Evolutionary conservation across 2,888 invertebrate species (phyloP).

Genomic region (Scelioninae gen. 1): DNA sequence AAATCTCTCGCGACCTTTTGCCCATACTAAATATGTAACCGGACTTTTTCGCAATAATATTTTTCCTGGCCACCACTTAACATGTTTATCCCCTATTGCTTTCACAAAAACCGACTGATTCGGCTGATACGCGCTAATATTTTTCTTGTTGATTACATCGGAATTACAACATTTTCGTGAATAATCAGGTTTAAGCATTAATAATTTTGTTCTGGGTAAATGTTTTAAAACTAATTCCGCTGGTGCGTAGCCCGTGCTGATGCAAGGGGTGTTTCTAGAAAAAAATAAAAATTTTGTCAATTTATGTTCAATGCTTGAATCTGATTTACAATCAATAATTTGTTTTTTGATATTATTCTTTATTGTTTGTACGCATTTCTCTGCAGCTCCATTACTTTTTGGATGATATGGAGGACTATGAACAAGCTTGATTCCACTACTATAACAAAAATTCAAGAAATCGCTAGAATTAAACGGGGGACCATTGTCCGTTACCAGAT

Average conservation of each 20-base stretch:
- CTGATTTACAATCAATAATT: constrained; percentile 43
- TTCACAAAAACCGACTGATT: constrained; percentile 21
- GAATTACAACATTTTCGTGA: background rate
- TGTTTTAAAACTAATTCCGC: constrained; percentile 56
- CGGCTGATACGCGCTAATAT: background rate
- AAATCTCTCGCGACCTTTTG: constrained; percentile 31
- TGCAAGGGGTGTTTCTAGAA: constrained; percentile 57
- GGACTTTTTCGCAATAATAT: constrained; percentile 44
- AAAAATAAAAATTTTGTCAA: constrained; percentile 14
- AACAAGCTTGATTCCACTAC: constrained; percentile 48
- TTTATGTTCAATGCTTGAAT: constrained; percentile 30
- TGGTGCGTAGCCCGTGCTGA: constrained; percentile 50
- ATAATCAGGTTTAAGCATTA: constrained; percentile 47
- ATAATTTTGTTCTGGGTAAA: constrained; percentile 40
- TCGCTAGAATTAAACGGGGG: constrained; percentile 38
- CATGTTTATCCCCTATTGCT: constrained; percentile 23
- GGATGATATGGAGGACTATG: constrained; percentile 71
- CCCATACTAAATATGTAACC: constrained; percentile 42
- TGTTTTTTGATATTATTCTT: constrained; percentile 70
- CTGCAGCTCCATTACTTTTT: constrained; percentile 69
- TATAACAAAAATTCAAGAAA: constrained; percentile 33
- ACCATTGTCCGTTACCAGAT: constrained; percentile 52
- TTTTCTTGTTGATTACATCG: background rate
- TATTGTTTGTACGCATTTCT: constrained; percentile 67
- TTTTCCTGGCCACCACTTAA: constrained; percentile 54